Percentiles rank a stretch among this genome's conserved stretches.
Conservation (phyloP, 2,888 invertebrate genomes). For the Ophion slaviceki region DNA sequence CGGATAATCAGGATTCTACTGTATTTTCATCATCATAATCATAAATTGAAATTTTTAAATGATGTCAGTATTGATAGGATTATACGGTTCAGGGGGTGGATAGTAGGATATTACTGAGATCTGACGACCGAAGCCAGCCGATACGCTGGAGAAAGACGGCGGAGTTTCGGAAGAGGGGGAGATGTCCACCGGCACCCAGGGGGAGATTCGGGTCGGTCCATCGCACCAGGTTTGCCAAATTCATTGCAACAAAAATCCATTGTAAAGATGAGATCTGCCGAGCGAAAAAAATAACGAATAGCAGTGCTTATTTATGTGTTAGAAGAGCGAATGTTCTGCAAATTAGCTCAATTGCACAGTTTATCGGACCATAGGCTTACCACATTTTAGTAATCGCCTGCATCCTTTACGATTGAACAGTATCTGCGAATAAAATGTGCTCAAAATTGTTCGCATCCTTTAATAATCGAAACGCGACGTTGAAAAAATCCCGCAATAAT, state of each 20-base stretch:
- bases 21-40: conserved; percentile 22
- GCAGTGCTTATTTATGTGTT: conserved; percentile 9
- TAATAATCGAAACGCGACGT: background rate
- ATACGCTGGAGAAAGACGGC: conserved; percentile 83
- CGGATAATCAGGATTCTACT: conserved; percentile 30
- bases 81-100: conserved; percentile 82
- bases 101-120: conserved; percentile 82
- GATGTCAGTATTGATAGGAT: conserved; percentile 72
- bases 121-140: conserved; percentile 80
- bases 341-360: conserved; percentile 79
- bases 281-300: conserved; percentile 10
- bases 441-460: conserved; percentile 22
- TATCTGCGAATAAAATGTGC: background rate
- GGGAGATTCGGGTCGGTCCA: conserved; percentile 91
- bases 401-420: background rate
- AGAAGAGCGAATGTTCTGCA: conserved; percentile 73
- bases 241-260: conserved; percentile 65
- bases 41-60: conserved; percentile 54
- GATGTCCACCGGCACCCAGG: conserved; percentile 88
- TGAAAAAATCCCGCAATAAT: no score
- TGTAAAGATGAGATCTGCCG: conserved; percentile 49
- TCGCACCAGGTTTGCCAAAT: conserved; percentile 88
- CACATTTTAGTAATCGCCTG: conserved; percentile 49
- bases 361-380: conserved; percentile 79
- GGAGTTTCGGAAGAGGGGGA: conserved; percentile 83